These are phyloP conservation scores for Podargus strigoides DNA, from an alignment of 2,797 vertebrate species.

Conservation along the genomic window DNA sequence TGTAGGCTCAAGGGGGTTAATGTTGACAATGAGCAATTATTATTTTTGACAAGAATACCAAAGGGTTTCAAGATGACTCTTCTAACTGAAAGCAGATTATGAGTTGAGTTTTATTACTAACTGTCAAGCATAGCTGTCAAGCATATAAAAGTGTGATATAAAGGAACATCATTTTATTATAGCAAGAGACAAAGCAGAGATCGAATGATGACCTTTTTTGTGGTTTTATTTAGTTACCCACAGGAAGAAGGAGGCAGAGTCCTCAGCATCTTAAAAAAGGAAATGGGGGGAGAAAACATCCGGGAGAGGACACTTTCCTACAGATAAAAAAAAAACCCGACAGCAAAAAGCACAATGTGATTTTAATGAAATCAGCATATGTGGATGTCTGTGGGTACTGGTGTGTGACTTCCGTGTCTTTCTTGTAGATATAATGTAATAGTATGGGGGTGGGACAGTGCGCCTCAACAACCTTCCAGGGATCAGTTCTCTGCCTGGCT, in stretches of 20 bases:
- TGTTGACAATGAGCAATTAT: constrained; percentile 53
- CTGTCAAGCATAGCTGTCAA: constrained; percentile 66
- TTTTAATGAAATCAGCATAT: constrained; percentile 67
- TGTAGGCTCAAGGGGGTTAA: constrained; percentile 38
- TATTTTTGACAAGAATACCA: constrained; percentile 64
- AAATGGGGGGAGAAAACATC: constrained; percentile 55
- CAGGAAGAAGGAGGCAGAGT: constrained; percentile 60
- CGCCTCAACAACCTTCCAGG: neutral
- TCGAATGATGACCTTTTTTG: constrained; percentile 60
- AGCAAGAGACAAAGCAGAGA: constrained; percentile 63
- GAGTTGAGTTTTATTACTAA: constrained; percentile 68
- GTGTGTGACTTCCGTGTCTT: constrained; percentile 57
- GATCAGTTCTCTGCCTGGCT: neutral
- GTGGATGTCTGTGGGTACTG: constrained; percentile 42
- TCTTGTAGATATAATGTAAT: constrained; percentile 21
- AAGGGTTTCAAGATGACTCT: constrained; percentile 64
- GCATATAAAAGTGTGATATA: constrained; percentile 61
- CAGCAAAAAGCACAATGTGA: constrained; percentile 36
- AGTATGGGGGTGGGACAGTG: neutral
- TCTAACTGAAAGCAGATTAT: constrained; percentile 68
- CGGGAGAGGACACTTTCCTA: constrained; percentile 44
- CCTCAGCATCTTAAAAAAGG: constrained; percentile 53
- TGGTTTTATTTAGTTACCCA: constrained; percentile 59
- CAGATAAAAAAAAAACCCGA: constrained; percentile 45
- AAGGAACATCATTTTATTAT: constrained; percentile 65